phyloP scores from a whole-genome alignment of 2,888 invertebrate species.

The Oeneis ivallda region DNA sequence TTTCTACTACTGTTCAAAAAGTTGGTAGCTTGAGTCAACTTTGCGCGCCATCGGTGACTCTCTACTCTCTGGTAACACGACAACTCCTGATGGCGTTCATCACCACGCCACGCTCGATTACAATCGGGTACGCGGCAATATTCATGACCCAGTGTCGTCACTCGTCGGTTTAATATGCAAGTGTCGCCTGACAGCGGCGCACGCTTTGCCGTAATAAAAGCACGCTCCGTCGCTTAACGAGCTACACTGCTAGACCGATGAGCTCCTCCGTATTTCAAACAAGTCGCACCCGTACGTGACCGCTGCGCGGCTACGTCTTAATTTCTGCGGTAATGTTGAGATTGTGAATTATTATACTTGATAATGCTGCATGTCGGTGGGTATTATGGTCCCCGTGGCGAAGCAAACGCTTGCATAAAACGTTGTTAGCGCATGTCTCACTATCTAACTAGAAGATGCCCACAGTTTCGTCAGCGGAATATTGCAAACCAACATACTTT shows the following conservation, averaged over 20 bases:
- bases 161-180: slow-evolving; percentile 51
- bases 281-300: slow-evolving; percentile 74
- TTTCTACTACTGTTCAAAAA: no score
- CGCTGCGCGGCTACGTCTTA: slow-evolving; percentile 63
- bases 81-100: slow-evolving; percentile 18
- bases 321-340: slow-evolving; percentile 62
- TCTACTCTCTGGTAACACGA: neutral
- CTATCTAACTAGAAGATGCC: slow-evolving; percentile 1
- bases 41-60: neutral
- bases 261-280: slow-evolving; percentile 80
- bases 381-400: slow-evolving; percentile 29
- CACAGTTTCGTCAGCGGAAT: neutral
- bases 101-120: slow-evolving; percentile 47
- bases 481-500: neutral
- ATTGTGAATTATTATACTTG: slow-evolving; percentile 68
- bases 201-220: slow-evolving; percentile 77
- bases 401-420: slow-evolving; percentile 11
- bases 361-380: slow-evolving; percentile 43
- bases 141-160: slow-evolving; percentile 71
- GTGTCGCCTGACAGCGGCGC: slow-evolving; percentile 68
- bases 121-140: slow-evolving; percentile 62
- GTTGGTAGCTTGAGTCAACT: neutral
- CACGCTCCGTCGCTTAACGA: slow-evolving; percentile 80
- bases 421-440: slow-evolving; percentile 14
- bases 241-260: slow-evolving; percentile 74